Evolutionary conservation across 2,797 vertebrate genomes (phyloP), one percentile per base, ranked within the genome.

Genomic region (Eurystomus glaucurus): DNA sequence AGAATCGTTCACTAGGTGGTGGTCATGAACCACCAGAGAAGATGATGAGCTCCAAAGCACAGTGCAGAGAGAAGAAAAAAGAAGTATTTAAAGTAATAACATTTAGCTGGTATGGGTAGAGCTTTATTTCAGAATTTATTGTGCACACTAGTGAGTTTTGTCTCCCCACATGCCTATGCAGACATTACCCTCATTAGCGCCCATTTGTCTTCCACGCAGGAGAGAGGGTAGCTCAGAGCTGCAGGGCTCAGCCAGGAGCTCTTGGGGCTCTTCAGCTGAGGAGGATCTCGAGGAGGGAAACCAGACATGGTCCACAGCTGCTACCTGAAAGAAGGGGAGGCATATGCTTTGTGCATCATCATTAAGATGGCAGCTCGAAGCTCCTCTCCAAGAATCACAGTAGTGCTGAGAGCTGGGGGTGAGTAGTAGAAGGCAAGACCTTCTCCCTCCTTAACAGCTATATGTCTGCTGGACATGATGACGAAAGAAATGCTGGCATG

Each of bases 1-100:
- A 14, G 22, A 51, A n/a, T 21, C 11, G 33, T 6, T 75, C 97
- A 43, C 92, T 92, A 94, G 97, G 62, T 91, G 97, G 93, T 93
- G 80, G 71, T 64, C 17, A 9, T 9, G 83, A 62, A 80, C 80
- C 80, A 10, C 64, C 6, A 4, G 33, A 58, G 31, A 83, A 46
- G 23, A 3, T 0, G 18, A 37, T 6, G n/a, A 18, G 33, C 41
- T 60, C 55, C n/a, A 1, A 6, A 60, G 45, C 31, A 31, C 35
- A 5, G 61, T 0, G 7, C 20, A 54, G 45, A 54, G 31, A 22
- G 1, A 1, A 39, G 45, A 25, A n/a, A 54, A 37, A 33, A 3
- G 1, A 22, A 29, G 10, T 28, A 8, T 55, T 87, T 71, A 10
- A 75, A 69, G 61, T 8, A 29, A 7, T 51, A 82, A 43, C 41